Base-by-base conservation (phyloP, 2,888 invertebrate species). In the Mythimna albipuncta region DNA sequence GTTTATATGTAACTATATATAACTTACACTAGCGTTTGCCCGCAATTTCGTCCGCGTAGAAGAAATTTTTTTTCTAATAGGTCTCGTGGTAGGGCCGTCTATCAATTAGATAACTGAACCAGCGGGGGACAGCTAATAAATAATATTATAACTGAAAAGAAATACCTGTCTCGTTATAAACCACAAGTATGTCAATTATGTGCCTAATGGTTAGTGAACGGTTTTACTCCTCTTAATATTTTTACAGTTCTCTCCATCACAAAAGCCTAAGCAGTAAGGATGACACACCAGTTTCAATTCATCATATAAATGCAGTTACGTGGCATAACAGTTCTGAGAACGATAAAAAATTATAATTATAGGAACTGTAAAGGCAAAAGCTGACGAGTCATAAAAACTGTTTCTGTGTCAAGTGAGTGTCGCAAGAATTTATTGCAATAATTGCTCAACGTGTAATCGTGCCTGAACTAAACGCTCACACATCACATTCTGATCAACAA, bases 361-460 rank as follows among this genome's bases (percentile, higher is more conserved):
- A 61, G 35, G 66, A 71, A 66, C 57, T 47, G 64, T 47, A 64
- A 73, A 77, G 66, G 57, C 66, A 65, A 83, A 74, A 58, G 72
- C 70, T 73, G 84, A 78, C 74, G 70, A 70, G 59, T 71, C 64
- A 69, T 66, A 50, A 72, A 70, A 69, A 66, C 10, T 44, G 50
- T 75, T 71, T 73, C 44, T 81, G 65, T 85, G 86, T 85, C 81
- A 78, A 76, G 84, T 66, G 72, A 75, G 59, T 81, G 81, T 83
- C 26, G 72, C 76, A 83, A 81, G 64, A 67, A 64, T 69, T 68
- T 66, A 74, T 64, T 62, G 59, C 63, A 62, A 76, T 75, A 47
- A 74, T 83, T 85, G 62, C 73, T 72, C 57, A 72, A 76, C 55
- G 55, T 57, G 64, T 54, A 59, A 38, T 63, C 44, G n/a, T 64